Conservation (phyloP, 2,113 vertebrate genomes). For the Paramormyrops kingsleyae region DNA sequence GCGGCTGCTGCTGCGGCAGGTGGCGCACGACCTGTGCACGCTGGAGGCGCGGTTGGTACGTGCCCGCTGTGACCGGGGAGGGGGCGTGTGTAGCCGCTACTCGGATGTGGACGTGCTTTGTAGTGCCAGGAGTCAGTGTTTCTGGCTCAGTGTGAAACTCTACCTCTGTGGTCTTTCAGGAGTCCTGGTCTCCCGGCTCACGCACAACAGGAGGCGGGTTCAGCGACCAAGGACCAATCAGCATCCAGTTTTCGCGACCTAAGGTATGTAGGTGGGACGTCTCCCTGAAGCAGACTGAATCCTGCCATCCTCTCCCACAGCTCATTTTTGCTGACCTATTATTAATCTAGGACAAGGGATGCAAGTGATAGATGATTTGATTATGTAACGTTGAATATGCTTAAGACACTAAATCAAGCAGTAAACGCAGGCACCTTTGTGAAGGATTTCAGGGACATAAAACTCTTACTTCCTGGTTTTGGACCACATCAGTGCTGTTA, state of each 20-base stretch:
- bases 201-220: not conserved
- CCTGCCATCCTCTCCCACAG: not conserved
- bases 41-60: constrained; percentile 66
- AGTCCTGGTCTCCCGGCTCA: not conserved
- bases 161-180: not conserved
- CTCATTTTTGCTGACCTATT: not conserved
- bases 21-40: constrained; percentile 54
- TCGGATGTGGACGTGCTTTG: not conserved
- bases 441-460: not conserved
- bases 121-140: not conserved
- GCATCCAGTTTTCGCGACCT: not conserved
- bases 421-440: not conserved
- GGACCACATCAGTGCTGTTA: not conserved
- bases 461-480: not conserved
- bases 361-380: not conserved
- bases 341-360: not conserved
- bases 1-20: constrained; percentile 66
- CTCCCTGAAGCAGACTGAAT: not conserved
- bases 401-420: not conserved
- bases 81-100: not conserved
- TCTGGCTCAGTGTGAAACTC: not conserved
- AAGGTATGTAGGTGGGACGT: not conserved
- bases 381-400: not conserved
- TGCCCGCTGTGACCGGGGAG: not conserved
- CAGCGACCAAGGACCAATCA: not conserved